Base-by-base conservation (phyloP, 2,113 vertebrate genomes). In the Tamias sibiricus region DNA sequence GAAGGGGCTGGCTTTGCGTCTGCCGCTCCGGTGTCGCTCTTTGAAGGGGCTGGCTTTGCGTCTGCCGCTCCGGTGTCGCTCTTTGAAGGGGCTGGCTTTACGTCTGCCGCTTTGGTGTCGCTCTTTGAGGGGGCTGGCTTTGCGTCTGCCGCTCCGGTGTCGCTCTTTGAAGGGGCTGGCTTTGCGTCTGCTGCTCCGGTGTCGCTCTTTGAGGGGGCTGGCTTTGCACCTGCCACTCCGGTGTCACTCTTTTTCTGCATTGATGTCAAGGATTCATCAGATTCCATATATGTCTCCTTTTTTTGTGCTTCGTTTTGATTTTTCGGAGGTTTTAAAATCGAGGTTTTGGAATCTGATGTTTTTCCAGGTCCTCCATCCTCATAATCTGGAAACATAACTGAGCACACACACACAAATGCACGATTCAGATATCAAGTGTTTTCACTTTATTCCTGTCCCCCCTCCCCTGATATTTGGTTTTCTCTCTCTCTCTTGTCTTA, bases 371-470 rank as follows among this genome's bases (percentile, higher is more conserved):
- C 77, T 97, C 35, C 88, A 69, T 95, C 62, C 81, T n/a, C n/a
- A 80, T 80, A 94, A 97, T 84, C 96, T 98, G 96, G 90, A 93
- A 87, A 72, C 62, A 95, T 93, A 95, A 97, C 96, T 95, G 87
- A 84, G 49, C 11, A 97, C 26, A 97, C 80, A 95, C n/a, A 90
- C 32, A 90, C 76, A 91, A 97, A 71, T 52, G 10, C 30, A 81
- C 66, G 42, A 82, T 90, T 95, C 66, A 92, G 64, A 40, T 77
- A 76, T 22, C 28, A 83, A 86, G n/a, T 49, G 57, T 47, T 95
- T 93, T 93, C 4, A 87, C 28, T 85, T 44, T 95, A 44, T 49
- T 83, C 16, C 20, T 91, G 76, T 92, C 24, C 44, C n/a, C 30
- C 37, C 9, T 17, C 30, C 26, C 14, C 6, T 44, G 14, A 86